Base-by-base conservation (phyloP, 1,140 invertebrate species). In the Macrobrachium nipponense region DNA sequence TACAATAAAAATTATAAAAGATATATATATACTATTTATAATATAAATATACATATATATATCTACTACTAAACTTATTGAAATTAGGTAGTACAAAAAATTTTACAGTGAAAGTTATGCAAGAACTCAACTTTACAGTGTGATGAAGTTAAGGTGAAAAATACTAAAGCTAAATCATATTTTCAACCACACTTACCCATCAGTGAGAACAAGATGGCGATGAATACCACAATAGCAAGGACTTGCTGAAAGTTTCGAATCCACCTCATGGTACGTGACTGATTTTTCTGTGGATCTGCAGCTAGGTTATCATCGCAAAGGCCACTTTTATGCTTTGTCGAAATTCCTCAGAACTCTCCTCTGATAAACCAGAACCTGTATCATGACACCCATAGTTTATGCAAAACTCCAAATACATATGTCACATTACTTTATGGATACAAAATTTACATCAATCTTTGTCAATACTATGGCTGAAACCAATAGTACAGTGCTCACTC, bases 261-360 rank as follows among this genome's bases (percentile, higher is more conserved):
- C 66, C 84, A 87, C 20, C 88, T 79, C 83, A 90, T 88, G 27
- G 84, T 76, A 5, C 85, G 70, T 0, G 88, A 88, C 86, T 61
- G 88, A 84, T 93, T 92, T 8, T 92, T 91, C 89, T 92, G 72
- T 91, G 91, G 80, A 92, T 92, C 90, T 89, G 94, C 95, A 70
- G 96, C 94, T 73, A 96, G 90, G 91, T 97, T 98, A 10, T 97
- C 97, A 92, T 98, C 97, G 96, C 96, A 92, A 98, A 98, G 0
- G 96, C 96, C 87, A 96, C 93, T 92, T 96, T 97, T 18, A 97
- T 91, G 89, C 94, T 94, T 89, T 95, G 93, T 88, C 95, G 93
- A 89, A 96, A 93, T 59, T 92, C 92, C 72, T 91, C 90, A 61
- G 93, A 87, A 43, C 80, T 88, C 81, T 90, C 90, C 87, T 91